Evolutionary conservation across 37 sponge, comb jelly and placozoan species (phyloP).

Genomic region (Chondrosia reniformis): DNA sequence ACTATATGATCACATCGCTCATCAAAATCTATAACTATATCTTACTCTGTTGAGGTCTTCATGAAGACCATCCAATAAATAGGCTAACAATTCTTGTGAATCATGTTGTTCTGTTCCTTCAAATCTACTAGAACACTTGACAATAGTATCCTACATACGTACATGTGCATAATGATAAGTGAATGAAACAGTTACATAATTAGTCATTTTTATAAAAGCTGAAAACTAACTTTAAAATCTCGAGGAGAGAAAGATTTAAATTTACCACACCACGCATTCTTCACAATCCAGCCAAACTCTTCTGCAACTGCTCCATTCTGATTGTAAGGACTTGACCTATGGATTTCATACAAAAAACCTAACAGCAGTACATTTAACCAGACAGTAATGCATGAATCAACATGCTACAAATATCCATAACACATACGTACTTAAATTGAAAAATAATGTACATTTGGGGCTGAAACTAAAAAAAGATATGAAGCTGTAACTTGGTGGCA

Average conservation of each 20-base stretch:
- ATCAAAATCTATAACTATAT: no score
- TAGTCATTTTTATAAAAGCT: no score
- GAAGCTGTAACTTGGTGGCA: not conserved
- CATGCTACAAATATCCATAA: no score
- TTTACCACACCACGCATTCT: conserved; percentile 72
- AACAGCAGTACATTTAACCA: no score
- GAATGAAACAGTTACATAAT: not conserved
- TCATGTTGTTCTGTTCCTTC: conserved; percentile 78
- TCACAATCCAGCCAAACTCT: conserved; percentile 82
- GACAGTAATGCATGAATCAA: no score
- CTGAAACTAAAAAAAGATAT: not conserved
- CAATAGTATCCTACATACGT: conserved; percentile 39
- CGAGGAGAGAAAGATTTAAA: conserved; percentile 76
- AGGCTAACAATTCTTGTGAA: conserved; percentile 84
- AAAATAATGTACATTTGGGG: no score
- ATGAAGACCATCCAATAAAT: conserved; percentile 85
- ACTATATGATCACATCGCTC: no score
- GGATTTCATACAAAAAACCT: not conserved
- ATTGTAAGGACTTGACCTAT: conserved; percentile 67
- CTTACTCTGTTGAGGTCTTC: conserved; percentile 86
- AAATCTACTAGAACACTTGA: conserved; percentile 54
- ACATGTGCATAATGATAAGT: conserved; percentile 7
- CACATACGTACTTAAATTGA: no score
- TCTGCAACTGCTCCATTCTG: conserved; percentile 78
- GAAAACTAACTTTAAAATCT: conserved; percentile 84